Evolutionary conservation across 2,888 invertebrate species (phyloP), one percentile per base, ranked within the genome.

Genomic region (Synanthedon vespiformis): DNA sequence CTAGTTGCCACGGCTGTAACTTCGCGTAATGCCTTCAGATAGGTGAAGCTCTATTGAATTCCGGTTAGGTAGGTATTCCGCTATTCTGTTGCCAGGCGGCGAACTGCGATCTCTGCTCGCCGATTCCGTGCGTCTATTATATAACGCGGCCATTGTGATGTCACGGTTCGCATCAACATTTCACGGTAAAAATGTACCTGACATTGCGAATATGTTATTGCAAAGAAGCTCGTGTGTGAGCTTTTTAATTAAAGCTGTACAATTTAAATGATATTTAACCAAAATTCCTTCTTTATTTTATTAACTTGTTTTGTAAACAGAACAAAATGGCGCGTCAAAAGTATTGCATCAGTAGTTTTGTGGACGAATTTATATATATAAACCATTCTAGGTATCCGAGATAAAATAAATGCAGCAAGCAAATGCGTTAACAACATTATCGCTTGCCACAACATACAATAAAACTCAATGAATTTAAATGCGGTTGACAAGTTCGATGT

Each of bases 41-140:
- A 65, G 67, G 67, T 66, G 68, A 68, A 68, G 65, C 65, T 65
- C 63, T 63, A 65, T 68, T 67, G 60, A 70, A 79, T 72, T 79
- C 82, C 82, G 79, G 82, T 77, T 77, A 40, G 48, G 44, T 44
- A 12, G 44, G 14, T 44, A 68, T 63, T 61, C 73, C 71, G 73
- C 73, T 78, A 76, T 73, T 71, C 67, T 67, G 78, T 81, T 81
- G 66, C 80, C 68, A 77, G 62, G 74, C 67, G 65, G 65, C 62
- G 62, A 60, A 59, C 60, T 64, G 65, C 62, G 63, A 60, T 59
- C 60, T 64, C 61, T 59, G 63, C 62, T 60, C 65, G 61, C 58
- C 58, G 66, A 63, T 64, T 64, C 63, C 67, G 65, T 64, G 67
- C 64, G 63, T 58, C 62, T 67, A 68, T 65, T 70, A 68, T 68